Evolutionary conservation across 2,888 invertebrate species (phyloP), one percentile per base, ranked within the genome.

Genomic region (Brenthis daphne): DNA sequence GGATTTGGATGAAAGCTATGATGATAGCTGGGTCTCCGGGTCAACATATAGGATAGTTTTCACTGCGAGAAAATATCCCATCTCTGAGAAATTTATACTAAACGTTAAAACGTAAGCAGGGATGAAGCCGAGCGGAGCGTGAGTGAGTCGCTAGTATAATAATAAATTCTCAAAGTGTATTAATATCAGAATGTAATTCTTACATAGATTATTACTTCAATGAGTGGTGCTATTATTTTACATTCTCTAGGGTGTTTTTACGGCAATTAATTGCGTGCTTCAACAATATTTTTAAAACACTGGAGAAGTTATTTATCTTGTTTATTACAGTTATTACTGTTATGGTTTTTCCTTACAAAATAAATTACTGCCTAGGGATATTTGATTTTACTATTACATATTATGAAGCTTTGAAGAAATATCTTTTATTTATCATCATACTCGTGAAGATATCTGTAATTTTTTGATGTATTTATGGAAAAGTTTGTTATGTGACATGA

Each of bases 231-330:
- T 57, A 61, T 54, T 58, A 67, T 66, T 67, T 24, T 29, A 61
- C 20, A 65, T 56, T 53, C 67, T 53, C 63, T 13, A 51, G 70
- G 68, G 72, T 57, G 63, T 58, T 16, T 63, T 70, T 67, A 14
- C 43, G 65, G 69, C 67, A 69, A 72, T 73, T 70, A 70, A 72
- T 72, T 70, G 70, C 74, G 72, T 72, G 67, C 64, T 68, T 64
- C 68, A 64, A 63, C 65, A 67, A 69, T 69, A 69, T 68, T 72
- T 72, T 74, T 69, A 67, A 68, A 63, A 60, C 16, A 33, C n/a
- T 47, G 55, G 48, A 65, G 67, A 68, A 72, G 68, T 70, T 70
- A 70, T 69, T 68, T 72, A 72, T 64, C 65, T 64, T 11, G 8
- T 57, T 65, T 61, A 65, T 63, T 65, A 70, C 67, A 58, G 48